phyloP scores from a whole-genome alignment of 2,113 vertebrate genomes.

The Columba janthina region DNA sequence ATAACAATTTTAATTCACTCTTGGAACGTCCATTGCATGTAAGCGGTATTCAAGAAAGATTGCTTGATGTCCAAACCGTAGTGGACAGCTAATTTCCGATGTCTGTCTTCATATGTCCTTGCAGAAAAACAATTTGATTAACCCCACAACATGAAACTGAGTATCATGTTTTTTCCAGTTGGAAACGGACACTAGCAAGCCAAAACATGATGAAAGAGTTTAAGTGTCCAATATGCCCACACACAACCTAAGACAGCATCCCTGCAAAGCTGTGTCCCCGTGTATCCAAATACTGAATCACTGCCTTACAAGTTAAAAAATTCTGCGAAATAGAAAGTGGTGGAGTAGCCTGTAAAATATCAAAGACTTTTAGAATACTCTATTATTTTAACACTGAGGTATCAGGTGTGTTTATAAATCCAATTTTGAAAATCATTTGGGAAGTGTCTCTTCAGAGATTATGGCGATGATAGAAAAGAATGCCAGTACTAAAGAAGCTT shows the following conservation, averaged over 20 bases:
- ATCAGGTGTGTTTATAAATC: not conserved
- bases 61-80: slow-evolving; percentile 19
- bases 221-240: not conserved
- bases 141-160: not conserved
- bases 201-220: not conserved
- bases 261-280: not conserved
- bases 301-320: not conserved
- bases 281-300: not conserved
- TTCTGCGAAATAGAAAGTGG: not conserved
- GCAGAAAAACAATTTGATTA: slow-evolving; percentile 32
- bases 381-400: not conserved
- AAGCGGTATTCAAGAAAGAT: slow-evolving; percentile 45
- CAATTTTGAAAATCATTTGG: not conserved
- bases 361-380: not conserved
- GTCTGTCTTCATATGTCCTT: not conserved
- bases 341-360: not conserved
- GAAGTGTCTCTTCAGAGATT: not conserved
- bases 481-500: not conserved
- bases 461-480: not conserved
- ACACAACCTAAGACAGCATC: not conserved
- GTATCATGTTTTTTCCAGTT: not conserved
- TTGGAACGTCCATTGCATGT: not conserved
- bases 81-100: slow-evolving; percentile 47
- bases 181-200: not conserved
- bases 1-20: slow-evolving; percentile 66